Evolutionary conservation across 1,140 invertebrate genomes (phyloP).

Genomic region (Campodea augens): DNA sequence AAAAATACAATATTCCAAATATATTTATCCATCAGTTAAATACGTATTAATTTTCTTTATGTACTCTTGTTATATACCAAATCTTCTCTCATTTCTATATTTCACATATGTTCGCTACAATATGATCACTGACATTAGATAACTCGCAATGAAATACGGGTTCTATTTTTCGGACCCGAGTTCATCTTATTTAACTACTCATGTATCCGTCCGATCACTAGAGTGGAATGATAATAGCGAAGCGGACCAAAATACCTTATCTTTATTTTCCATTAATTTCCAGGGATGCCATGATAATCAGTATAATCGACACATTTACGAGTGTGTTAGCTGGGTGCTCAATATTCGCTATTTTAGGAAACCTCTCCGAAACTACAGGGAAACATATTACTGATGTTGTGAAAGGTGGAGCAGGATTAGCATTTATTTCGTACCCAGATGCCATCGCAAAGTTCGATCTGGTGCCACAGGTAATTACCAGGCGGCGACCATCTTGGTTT

Average conservation of each 20-base stretch:
- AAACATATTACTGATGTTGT: conserved; percentile 19
- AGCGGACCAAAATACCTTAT: background rate
- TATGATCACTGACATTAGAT: no score
- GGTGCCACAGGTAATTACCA: conserved; percentile 22
- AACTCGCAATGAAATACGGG: background rate
- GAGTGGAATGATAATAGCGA: background rate
- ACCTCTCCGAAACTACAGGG: conserved; percentile 21
- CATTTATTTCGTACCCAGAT: conserved; percentile 31
- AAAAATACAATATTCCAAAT: no score
- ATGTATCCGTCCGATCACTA: background rate
- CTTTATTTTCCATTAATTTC: conserved; percentile 2
- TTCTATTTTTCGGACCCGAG: background rate
- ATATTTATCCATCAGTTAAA: no score
- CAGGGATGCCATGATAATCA: conserved; percentile 29
- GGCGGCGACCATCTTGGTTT: no score
- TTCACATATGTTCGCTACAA: no score
- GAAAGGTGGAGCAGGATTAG: conserved; percentile 20
- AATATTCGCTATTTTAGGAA: conserved; percentile 29
- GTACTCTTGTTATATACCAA: no score
- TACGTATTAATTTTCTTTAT: no score
- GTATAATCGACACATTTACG: conserved; percentile 30
- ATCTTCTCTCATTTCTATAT: no score
- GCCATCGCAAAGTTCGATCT: conserved; percentile 27
- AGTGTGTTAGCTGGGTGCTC: conserved; percentile 31
- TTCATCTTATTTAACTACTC: background rate